Evolutionary conservation across 2,888 invertebrate genomes (phyloP).

Genomic region (Rhagonycha fulva): DNA sequence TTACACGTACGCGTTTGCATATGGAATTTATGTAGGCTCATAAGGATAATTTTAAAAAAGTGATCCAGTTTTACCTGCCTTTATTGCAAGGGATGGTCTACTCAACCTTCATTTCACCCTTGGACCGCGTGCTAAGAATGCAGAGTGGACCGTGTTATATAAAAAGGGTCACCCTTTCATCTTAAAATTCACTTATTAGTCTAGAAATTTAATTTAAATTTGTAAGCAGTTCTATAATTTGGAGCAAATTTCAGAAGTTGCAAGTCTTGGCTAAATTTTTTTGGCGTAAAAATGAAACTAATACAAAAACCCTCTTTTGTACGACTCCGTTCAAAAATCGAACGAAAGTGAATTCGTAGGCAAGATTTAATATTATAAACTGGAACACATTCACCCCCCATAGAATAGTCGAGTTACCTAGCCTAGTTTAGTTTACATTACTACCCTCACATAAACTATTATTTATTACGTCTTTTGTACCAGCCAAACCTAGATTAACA

Average conservation of each 20-base stretch:
- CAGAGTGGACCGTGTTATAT: slow-evolving; percentile 10
- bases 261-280: background rate
- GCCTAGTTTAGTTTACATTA: slow-evolving; percentile 24
- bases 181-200: background rate
- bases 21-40: slow-evolving; percentile 14
- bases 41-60: slow-evolving; percentile 15
- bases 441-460: slow-evolving; percentile 33
- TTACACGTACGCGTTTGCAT: slow-evolving; percentile 17
- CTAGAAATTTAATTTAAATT: background rate
- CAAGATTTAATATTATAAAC: background rate
- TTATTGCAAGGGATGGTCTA: slow-evolving; percentile 30
- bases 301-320: background rate
- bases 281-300: background rate
- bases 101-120: slow-evolving; percentile 14
- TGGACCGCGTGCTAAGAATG: slow-evolving; percentile 24
- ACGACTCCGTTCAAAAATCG: background rate
- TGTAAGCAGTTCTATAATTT: background rate
- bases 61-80: slow-evolving; percentile 33
- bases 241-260: background rate
- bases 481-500: slow-evolving; percentile 36
- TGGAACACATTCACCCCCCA: slow-evolving; percentile 6
- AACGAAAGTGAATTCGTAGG: slow-evolving; percentile 1
- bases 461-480: slow-evolving; percentile 40
- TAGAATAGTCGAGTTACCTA: slow-evolving; percentile 14
- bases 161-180: background rate